Evolutionary conservation across 2,888 invertebrate genomes (phyloP).

Genomic region (Agonopterix alstromeriana): DNA sequence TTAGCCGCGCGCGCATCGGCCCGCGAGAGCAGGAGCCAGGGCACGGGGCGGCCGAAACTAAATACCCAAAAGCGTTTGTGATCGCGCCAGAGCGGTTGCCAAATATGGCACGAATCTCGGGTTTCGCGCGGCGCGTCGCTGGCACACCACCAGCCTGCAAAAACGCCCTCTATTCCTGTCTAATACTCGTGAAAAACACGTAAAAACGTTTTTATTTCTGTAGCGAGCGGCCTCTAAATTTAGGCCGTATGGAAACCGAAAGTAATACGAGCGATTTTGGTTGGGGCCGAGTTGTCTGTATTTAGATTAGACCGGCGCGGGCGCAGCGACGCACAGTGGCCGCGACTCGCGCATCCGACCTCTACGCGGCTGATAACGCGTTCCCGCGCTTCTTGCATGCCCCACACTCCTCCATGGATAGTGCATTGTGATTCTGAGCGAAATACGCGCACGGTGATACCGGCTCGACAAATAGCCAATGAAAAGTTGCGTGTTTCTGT

Average conservation of each 20-base stretch:
- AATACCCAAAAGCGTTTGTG: constrained; percentile 65
- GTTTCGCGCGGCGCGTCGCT: constrained; percentile 56
- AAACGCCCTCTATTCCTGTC: constrained; percentile 63
- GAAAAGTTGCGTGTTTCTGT: constrained; percentile 23
- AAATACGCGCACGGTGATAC: constrained; percentile 11
- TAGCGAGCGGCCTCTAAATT: constrained; percentile 71
- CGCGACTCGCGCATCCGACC: constrained; percentile 19
- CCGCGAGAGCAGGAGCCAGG: constrained; percentile 14
- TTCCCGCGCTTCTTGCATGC: constrained; percentile 11
- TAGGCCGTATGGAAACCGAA: constrained; percentile 73
- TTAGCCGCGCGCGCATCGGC: constrained; percentile 36
- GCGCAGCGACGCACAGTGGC: constrained; percentile 23
- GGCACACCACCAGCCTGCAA: constrained; percentile 54
- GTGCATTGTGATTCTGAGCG: constrained; percentile 2
- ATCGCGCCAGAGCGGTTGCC: constrained; percentile 53
- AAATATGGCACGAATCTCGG: constrained; percentile 73
- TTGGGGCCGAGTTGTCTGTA: constrained; percentile 67
- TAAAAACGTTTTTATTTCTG: constrained; percentile 74
- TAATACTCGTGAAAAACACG: constrained; percentile 61
- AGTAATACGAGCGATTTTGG: constrained; percentile 74
- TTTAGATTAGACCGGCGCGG: constrained; percentile 64
- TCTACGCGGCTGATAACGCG: constrained; percentile 19
- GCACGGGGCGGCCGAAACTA: constrained; percentile 46
- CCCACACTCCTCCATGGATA: constrained; percentile 3
- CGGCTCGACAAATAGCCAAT: constrained; percentile 19